Conservation (phyloP, 2,797 vertebrate genomes). For the Schizopygopsis malacanthus region DNA sequence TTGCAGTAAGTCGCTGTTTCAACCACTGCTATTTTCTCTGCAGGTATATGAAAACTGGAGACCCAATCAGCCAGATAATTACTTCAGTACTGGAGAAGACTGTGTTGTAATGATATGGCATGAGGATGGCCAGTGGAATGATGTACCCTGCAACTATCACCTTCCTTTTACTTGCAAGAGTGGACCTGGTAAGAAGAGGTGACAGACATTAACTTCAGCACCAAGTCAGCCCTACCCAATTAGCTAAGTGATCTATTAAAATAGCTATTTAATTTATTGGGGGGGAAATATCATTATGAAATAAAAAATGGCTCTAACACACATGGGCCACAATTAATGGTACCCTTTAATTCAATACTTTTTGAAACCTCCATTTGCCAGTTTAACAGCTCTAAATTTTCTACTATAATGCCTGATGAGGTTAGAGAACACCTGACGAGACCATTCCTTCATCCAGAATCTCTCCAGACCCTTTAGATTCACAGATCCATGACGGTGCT, state of each 20-base stretch:
- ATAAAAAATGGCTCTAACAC: too few relatives aligned
- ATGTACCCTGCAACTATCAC: constrained; percentile 94
- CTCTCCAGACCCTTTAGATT: too few relatives aligned
- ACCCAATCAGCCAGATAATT: constrained; percentile 93
- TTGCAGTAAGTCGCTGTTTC: background rate
- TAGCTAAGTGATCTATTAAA: background rate
- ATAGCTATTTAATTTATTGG: background rate
- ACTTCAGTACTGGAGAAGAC: constrained; percentile 88
- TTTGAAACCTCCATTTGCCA: too few relatives aligned
- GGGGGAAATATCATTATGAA: too few relatives aligned
- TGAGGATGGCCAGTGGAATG: constrained; percentile 92
- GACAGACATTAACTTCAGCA: constrained; percentile 21
- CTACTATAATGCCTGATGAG: too few relatives aligned
- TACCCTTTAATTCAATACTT: too few relatives aligned
- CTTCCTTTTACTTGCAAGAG: constrained; percentile 97
- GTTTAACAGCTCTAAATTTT: too few relatives aligned
- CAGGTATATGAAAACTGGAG: constrained; percentile 95
- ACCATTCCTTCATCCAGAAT: too few relatives aligned
- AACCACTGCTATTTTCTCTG: background rate
- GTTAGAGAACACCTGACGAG: too few relatives aligned
- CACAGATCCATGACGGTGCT: too few relatives aligned
- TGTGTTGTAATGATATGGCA: constrained; percentile 97
- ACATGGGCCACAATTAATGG: too few relatives aligned
- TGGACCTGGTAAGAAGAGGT: constrained; percentile 81
- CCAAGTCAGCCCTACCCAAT: background rate